A percentile compares a stretch with the other conserved stretches of the same genome.
These are phyloP conservation scores for Sebastes wilsoni DNA, from an alignment of 2,797 vertebrate genomes.

Conservation along the genomic window DNA sequence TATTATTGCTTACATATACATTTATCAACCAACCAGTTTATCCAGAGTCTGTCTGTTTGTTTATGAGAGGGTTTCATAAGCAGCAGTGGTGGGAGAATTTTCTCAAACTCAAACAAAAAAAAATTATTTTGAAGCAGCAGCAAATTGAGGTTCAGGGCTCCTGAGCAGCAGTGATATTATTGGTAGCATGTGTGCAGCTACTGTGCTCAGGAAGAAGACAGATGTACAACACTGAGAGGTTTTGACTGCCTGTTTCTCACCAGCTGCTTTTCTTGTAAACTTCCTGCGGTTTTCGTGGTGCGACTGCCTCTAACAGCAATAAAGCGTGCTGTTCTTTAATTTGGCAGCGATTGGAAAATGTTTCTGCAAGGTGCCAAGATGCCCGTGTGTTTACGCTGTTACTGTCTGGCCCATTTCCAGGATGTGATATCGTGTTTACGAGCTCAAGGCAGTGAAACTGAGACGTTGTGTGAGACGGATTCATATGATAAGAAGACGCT, in stretches of 20 bases:
- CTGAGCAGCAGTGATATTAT: neutral
- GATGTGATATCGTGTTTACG: neutral
- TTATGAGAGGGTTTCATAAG: neutral
- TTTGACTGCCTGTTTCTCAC: constrained; percentile 44
- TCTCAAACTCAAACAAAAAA: neutral
- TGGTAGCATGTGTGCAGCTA: neutral
- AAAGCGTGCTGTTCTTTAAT: constrained; percentile 47
- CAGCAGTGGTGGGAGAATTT: neutral
- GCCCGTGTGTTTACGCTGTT: neutral
- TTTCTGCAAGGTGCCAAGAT: constrained; percentile 28
- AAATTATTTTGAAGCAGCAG: neutral
- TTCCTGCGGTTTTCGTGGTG: constrained; percentile 51
- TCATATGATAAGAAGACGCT: neutral
- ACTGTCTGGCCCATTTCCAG: constrained; percentile 8
- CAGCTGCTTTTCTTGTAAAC: constrained; percentile 63
- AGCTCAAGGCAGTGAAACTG: neutral
- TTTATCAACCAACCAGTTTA: neutral
- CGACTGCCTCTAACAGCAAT: constrained; percentile 31
- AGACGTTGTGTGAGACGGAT: neutral
- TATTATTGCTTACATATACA: neutral
- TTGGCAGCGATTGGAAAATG: constrained; percentile 45
- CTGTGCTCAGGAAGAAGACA: constrained; percentile 20
- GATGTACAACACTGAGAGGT: constrained; percentile 29
- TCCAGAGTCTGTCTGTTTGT: neutral
- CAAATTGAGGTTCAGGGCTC: neutral